Base-by-base conservation (phyloP, 2,888 invertebrate genomes). In the Amaurobius ferox region DNA sequence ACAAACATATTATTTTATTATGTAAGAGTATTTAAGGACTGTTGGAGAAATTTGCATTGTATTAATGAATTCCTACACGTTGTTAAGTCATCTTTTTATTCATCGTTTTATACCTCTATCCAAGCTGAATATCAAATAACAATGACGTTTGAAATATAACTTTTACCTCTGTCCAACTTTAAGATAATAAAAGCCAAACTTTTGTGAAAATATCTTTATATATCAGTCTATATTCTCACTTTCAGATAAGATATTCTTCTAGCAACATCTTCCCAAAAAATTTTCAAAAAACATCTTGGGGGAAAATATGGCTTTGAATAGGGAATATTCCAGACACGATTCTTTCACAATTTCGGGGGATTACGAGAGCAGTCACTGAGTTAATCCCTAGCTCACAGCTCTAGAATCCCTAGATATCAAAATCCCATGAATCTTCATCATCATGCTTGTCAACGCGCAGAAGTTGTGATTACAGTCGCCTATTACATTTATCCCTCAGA, bases 351-450 rank as follows among this genome's bases (percentile, higher is more conserved):
- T 83, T 71, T 77, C 77, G 66, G 26, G 71, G 71, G 83, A 83
- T 83, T 83, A 83, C 83, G 64, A 62, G 67, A 74, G 81, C 77
- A 83, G 83, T 71, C 83, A 64, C 64, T 32, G 77, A 76, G 83
- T 77, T 83, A 83, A 83, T 83, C 76, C 83, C 28, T 76, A 71
- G 73, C 83, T 71, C 71, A 72, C 71, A 64, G 48, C 26, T 11
- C 71, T 61, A 64, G 83, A 77, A 83, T 77, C 77, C 83, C 83
- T 48, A 28, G 71, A 77, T 83, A 83, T 83, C 83, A 83, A 83
- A 83, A 83, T 77, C 83, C 71, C 83, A 83, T 83, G 83, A 64
- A 76, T 83, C 83, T 77, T 83, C 83, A 83, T 83, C 83, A 83
- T 61, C 77, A 77, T 83, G 66, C 77, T 64, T 77, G 83, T 83